These are phyloP conservation scores for Nothocercus julius DNA, from an alignment of 2,113 vertebrate species.

Conservation along the genomic window DNA sequence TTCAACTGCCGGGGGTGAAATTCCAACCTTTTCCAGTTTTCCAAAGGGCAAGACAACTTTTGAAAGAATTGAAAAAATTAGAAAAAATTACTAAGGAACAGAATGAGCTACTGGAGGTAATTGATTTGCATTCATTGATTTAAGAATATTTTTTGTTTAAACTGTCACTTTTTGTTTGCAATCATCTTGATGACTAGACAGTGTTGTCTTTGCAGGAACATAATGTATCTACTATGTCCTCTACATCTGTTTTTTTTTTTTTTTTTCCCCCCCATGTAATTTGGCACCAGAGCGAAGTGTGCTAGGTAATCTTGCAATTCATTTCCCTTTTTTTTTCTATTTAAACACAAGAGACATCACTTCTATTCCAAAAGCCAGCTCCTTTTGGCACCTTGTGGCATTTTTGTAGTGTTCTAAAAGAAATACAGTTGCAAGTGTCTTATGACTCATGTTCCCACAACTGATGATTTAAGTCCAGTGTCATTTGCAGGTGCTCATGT, in stretches of 20 bases:
- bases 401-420: neutral
- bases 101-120: constrained; percentile 83
- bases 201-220: neutral
- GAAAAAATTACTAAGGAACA: constrained; percentile 86
- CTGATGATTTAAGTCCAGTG: neutral
- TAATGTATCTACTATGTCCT: neutral
- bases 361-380: neutral
- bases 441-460: neutral
- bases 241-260: neutral
- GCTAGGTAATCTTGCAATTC: neutral
- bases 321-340: neutral
- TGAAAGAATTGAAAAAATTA: constrained; percentile 81
- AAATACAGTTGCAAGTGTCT: neutral
- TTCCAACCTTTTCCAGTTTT: constrained; percentile 84
- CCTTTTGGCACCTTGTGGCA: neutral
- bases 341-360: neutral
- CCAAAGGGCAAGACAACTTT: constrained; percentile 77
- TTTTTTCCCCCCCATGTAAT: neutral
- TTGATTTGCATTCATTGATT: neutral
- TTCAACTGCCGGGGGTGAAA: constrained; percentile 80
- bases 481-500: neutral
- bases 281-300: neutral
- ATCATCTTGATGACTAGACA: neutral
- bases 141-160: neutral
- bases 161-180: neutral